Base-by-base conservation (phyloP, 1,140 invertebrate species). In the Stegodyphus mimosarum region DNA sequence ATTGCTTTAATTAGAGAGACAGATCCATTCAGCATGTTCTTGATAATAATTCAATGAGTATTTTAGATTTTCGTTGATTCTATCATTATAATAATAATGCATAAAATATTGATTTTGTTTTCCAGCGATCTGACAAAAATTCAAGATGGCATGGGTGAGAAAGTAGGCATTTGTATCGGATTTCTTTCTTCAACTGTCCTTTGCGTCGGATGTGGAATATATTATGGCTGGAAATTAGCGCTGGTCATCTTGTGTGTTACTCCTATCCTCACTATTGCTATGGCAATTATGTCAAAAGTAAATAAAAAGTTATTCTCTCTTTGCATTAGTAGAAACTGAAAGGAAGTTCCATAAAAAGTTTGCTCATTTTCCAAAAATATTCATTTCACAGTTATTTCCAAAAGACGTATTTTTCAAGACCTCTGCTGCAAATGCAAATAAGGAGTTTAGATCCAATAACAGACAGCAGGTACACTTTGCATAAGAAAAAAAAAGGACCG, bases 111-210 rank as follows among this genome's bases (percentile, higher is more conserved):
- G 33, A 33, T 33, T 17, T 52, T 83, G 6, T 67, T 2, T 72
- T 71, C 63, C 33, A 86, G 83, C 1, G 92, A 93, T 88, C 88
- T 93, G 53, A 89, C 90, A 48, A 90, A 91, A 84, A 92, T 93
- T 33, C 90, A 92, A 80, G 90, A 91, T 80, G 93, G 92, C n/a
- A 90, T 93, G 52, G 92, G 92, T 7, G 92, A 93, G 88, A 93
- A 93, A 88, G 78, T 92, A 33, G 91, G 90, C 6, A 87, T 90
- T 0, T 91, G 92, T 53, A 81, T 92, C 9, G 88, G 87, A 69
- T 87, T 88, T n/a, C 55, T 91, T 15, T 86, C 90, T 49, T 87
- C 89, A 7, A 88, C 85, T 33, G 5, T 90, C 6, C 87, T 89
- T 6, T 89, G 90, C 53, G 64, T 91, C 33, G 83, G 90, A 13